These are phyloP conservation scores for Diarsia rubi DNA, from an alignment of 2,888 invertebrate species.

Conservation along the genomic window DNA sequence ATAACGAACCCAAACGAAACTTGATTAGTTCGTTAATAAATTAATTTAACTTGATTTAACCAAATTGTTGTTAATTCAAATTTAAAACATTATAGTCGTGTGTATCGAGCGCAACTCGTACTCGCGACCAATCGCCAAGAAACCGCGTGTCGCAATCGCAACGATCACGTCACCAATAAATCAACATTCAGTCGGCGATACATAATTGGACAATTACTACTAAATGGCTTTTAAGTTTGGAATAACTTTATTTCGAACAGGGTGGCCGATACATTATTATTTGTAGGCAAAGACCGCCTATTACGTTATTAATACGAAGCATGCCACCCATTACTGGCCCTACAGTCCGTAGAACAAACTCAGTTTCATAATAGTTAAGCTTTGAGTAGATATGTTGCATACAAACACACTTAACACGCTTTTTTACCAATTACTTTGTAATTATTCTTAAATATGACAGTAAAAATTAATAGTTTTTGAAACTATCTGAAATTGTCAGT, in stretches of 20 bases:
- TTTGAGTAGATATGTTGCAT: neutral
- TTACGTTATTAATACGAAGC: neutral
- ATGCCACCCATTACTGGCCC: neutral
- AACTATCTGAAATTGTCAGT: neutral
- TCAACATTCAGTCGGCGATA: slow-evolving; percentile 52
- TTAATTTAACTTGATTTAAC: slow-evolving; percentile 44
- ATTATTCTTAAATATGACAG: neutral
- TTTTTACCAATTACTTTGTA: neutral
- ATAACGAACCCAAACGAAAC: slow-evolving; percentile 20
- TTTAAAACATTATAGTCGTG: slow-evolving; percentile 56
- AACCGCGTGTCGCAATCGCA: slow-evolving; percentile 40
- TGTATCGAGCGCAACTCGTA: slow-evolving; percentile 41
- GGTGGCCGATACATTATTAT: neutral
- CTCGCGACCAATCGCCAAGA: slow-evolving; percentile 51
- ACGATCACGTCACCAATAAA: slow-evolving; percentile 37
- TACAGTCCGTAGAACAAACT: neutral
- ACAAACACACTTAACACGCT: neutral
- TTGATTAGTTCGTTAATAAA: slow-evolving; percentile 48
- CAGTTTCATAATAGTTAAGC: neutral
- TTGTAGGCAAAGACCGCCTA: neutral
- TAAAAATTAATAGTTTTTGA: neutral
- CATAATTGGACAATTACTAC: slow-evolving; percentile 55
- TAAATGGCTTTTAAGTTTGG: slow-evolving; percentile 25
- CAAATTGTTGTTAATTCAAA: slow-evolving; percentile 55
- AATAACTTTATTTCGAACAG: slow-evolving; percentile 24